These are phyloP conservation scores for Andrena flavipes DNA, from an alignment of 2,888 invertebrate species.

Conservation along the genomic window DNA sequence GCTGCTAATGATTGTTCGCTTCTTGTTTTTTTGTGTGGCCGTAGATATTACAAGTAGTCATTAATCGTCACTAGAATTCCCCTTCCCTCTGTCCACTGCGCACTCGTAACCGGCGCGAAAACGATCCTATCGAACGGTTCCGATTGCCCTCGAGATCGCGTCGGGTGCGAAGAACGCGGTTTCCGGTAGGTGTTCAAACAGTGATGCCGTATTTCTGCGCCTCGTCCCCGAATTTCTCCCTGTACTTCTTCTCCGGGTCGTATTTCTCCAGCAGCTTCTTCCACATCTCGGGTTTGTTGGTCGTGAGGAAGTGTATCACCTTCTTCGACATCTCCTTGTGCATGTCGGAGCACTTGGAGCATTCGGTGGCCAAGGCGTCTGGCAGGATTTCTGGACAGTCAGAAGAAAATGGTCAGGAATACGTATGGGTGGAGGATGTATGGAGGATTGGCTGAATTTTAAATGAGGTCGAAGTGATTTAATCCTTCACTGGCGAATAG, in stretches of 20 bases:
- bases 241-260: constrained; percentile 89
- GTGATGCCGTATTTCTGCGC: constrained; percentile 79
- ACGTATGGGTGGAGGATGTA: not conserved
- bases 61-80: constrained; percentile 4
- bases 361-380: constrained; percentile 90
- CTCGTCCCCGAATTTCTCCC: constrained; percentile 88
- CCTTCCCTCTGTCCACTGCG: not conserved
- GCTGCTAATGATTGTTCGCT: not conserved
- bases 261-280: constrained; percentile 88
- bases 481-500: too few species aligned
- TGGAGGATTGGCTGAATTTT: too few species aligned
- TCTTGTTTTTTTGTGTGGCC: not conserved
- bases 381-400: constrained; percentile 85
- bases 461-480: too few species aligned
- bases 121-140: not conserved
- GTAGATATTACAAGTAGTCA: not conserved
- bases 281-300: constrained; percentile 87
- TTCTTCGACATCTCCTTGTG: constrained; percentile 88
- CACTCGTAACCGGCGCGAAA: not conserved
- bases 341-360: constrained; percentile 88
- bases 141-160: not conserved
- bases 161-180: not conserved
- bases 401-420: not conserved
- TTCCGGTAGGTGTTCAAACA: constrained; percentile 2
- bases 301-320: constrained; percentile 88